phyloP scores from a whole-genome alignment of 1,140 invertebrate genomes.

The Cryptotermes secundus region DNA sequence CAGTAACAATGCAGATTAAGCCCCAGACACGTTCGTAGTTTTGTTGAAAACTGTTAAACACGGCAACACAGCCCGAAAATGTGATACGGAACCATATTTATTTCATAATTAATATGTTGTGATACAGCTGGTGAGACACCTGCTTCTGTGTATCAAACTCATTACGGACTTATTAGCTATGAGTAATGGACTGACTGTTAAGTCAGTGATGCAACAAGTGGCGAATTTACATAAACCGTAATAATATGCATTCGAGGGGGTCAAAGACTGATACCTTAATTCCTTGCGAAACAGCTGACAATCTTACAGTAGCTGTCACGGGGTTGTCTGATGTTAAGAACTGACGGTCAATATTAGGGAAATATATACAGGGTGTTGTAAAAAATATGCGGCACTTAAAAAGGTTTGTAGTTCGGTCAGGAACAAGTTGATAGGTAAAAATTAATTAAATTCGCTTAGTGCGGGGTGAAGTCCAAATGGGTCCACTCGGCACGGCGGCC shows the following conservation, averaged over 20 bases:
- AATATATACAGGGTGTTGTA: too few species aligned
- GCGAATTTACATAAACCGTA: not conserved
- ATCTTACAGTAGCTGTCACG: not conserved
- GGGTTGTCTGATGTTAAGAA: not conserved
- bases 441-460: too few species aligned
- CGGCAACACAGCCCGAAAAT: not conserved
- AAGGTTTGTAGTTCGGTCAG: too few species aligned
- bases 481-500: too few species aligned
- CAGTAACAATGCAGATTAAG: not conserved
- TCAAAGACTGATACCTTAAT: not conserved
- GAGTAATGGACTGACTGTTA: not conserved
- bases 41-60: not conserved
- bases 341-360: not conserved
- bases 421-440: too few species aligned
- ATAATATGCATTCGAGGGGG: not conserved
- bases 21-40: too few species aligned
- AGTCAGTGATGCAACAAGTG: not conserved
- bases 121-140: not conserved
- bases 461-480: too few species aligned
- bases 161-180: not conserved
- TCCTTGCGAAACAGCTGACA: not conserved
- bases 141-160: not conserved
- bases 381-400: too few species aligned
- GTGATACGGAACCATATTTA: not conserved
- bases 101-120: too few species aligned